Evolutionary conservation across 92 coral and sea anemone genomes (phyloP), one percentile per base, ranked within the genome.

Genomic region (Paramuricea clavata): DNA sequence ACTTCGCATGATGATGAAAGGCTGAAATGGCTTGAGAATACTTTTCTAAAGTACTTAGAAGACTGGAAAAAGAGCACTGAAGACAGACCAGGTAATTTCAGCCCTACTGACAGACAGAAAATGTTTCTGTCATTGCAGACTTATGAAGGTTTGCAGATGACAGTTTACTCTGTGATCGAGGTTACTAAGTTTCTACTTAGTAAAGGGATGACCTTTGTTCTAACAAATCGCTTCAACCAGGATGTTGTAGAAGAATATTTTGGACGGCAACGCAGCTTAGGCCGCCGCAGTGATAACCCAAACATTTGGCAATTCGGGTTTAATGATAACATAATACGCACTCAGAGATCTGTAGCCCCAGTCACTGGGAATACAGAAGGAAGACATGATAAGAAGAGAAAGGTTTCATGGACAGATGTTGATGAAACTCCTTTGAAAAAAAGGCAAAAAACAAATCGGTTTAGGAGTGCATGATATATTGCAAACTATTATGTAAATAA

Each of bases 121-220:
- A 91, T 85, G 94, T 91, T 88, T 77, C 13, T 87, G 17, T 87
- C 91, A 36, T 91, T 85, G 89, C 94, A 91, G 89, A 91, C 94
- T 12, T 83, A 65, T 76, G 87, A 83, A 49, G 87, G 87, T 33
- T 28, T 83, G 36, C 54, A 43, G 59, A 83, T 83, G n/a, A 83
- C 80, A 4, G 86, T 62, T 27, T 61, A 81, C 35, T 87, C 94
- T 44, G 89, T 75, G 42, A 87, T 83, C 69, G 93, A 90, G 77
- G 90, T 78, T 64, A 90, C 93, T 23, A 90, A 86, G 85, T 86
- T 86, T 73, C 93, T 90, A 35, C 87, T 90, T 27, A 47, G 54
- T 42, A 90, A 90, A 60, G 93, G 90, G 13, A 90, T 86, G 87
- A 90, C 81, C 42, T 90, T 80, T 81, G 90, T 90, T 31, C 42